phyloP scores from a whole-genome alignment of 2,113 vertebrate species.

The Candoia aspera region DNA sequence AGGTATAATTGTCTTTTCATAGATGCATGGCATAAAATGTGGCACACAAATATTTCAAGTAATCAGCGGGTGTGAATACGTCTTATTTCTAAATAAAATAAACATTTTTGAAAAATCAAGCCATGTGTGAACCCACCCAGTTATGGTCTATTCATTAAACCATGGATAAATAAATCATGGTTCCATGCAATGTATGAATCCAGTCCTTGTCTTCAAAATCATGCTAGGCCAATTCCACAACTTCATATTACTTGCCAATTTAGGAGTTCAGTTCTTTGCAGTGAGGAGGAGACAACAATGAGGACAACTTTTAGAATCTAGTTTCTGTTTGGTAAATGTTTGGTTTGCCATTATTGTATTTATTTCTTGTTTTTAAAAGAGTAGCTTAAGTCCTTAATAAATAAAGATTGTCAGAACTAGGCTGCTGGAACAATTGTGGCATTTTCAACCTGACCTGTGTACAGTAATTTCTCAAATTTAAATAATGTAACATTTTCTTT shows the following conservation, averaged over 20 bases:
- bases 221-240: not conserved
- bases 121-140: not conserved
- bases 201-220: not conserved
- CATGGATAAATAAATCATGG: not conserved
- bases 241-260: not conserved
- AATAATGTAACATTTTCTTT: conserved; percentile 15
- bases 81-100: not conserved
- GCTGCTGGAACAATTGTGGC: not conserved
- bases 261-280: not conserved
- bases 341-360: not conserved
- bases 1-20: conserved; percentile 75
- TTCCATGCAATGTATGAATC: not conserved
- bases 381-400: not conserved
- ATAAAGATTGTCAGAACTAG: not conserved
- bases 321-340: not conserved
- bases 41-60: not conserved
- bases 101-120: not conserved
- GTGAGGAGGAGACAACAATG: not conserved
- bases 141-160: not conserved
- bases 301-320: not conserved
- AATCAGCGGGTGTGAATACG: not conserved
- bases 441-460: not conserved
- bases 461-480: not conserved
- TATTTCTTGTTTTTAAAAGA: not conserved
- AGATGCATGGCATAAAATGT: not conserved